Base-by-base conservation (phyloP, 1,140 invertebrate genomes). In the Psix sp. region DNA sequence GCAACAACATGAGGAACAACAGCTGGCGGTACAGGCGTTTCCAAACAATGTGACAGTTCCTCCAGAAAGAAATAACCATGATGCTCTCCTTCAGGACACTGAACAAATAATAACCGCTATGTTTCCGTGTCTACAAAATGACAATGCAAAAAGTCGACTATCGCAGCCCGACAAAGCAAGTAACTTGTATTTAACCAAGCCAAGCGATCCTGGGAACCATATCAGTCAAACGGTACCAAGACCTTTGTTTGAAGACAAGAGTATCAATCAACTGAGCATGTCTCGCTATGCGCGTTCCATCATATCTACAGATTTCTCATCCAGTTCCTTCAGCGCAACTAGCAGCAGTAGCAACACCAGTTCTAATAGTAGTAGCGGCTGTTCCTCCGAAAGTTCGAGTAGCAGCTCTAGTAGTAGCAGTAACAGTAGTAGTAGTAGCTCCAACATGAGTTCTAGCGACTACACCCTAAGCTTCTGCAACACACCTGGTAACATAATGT, bases 91-190 rank as follows among this genome's bases (percentile, higher is more conserved):
- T 0, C 48, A 16, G 3, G 62, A 66, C 18, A 7, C 62, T 0
- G 62, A 56, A 21, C 62, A 66, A 11, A 66, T 66, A n/a, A 38
- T 65, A 1, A 26, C 60, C 3, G 18, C 48, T 1, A 52, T 65
- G 60, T 52, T 65, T 21, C 60, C 60, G n/a, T 45, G 14, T 16
- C 21, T 51, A 5, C 45, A 63, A 46, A 59, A 39, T 13, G 38
- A 63, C 43, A 16, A 43, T 13, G 40, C 7, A 16, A 45, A 45
- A 2, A 33, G 13, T 13, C 5, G 16, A 31, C 4, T 40, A 5
- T 10, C 9, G n/a, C 38, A 17, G n/a, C n/a, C n/a, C 26, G 7
- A 5, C n/a, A 9, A 24, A n/a, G 3, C 18, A 24, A 43, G 13
- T n/a, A 14, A 36, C 33, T 5, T 24, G 3, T 7, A 24, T 24